Conservation (phyloP, 2,888 invertebrate species). For the Conistra vaccinii region DNA sequence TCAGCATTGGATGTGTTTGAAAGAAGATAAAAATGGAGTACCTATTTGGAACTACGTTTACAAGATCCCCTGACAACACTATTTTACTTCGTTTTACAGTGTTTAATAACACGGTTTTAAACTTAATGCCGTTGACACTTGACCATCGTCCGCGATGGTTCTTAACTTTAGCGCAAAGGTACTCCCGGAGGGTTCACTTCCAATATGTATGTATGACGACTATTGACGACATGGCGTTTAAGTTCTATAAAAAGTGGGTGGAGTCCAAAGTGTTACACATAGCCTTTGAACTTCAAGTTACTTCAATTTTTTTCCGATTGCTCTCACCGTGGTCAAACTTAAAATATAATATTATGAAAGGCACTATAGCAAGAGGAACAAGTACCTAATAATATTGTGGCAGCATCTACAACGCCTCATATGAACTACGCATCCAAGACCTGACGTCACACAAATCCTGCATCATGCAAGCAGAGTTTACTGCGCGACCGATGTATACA, state of each 20-base stretch:
- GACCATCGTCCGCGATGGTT: too few species aligned
- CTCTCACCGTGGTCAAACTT: background rate
- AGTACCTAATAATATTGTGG: background rate
- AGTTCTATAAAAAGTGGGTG: too few species aligned
- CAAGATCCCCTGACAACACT: too few species aligned
- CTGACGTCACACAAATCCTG: background rate
- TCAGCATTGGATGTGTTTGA: background rate
- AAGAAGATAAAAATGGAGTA: background rate
- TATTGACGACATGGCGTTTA: too few species aligned
- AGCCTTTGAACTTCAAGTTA: background rate
- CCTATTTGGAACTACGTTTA: too few species aligned
- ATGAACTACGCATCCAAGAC: background rate
- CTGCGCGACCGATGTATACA: background rate
- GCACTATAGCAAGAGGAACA: background rate
- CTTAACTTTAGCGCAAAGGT: too few species aligned
- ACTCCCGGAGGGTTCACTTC: too few species aligned
- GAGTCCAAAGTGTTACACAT: too few species aligned
- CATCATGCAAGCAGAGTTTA: background rate
- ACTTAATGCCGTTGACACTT: too few species aligned
- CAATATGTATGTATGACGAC: too few species aligned
- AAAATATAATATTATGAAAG: background rate
- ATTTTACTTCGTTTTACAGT: too few species aligned
- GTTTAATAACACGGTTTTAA: too few species aligned
- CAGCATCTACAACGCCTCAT: background rate
- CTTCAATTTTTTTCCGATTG: conserved; percentile 28